Percentiles rank a stretch among this genome's conserved stretches.
phyloP scores from a whole-genome alignment of 1,140 invertebrate genomes.

The Cheumatopsyche charites region DNA sequence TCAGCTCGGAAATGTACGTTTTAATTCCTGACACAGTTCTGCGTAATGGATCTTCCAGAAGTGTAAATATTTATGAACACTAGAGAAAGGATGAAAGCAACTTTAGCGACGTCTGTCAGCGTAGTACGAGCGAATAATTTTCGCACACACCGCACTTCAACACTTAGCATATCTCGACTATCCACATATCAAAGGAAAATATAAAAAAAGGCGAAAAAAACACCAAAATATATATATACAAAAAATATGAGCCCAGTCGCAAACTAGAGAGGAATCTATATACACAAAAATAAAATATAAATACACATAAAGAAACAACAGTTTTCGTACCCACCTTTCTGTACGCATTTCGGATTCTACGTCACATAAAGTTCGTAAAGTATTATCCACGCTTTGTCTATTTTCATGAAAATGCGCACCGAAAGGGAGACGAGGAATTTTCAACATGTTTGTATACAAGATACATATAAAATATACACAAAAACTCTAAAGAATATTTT shows the following conservation, averaged over 20 bases:
- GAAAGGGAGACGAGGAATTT: conserved; percentile 22
- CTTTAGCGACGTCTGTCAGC: too few species aligned
- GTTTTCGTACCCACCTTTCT: conserved; percentile 3
- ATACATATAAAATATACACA: background rate
- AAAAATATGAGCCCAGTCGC: background rate
- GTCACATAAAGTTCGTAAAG: conserved; percentile 38
- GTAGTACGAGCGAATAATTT: too few species aligned
- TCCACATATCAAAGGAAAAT: conserved; percentile 17
- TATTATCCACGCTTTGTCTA: conserved; percentile 40
- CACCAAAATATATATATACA: background rate
- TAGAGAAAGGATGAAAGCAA: too few species aligned
- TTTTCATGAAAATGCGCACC: conserved; percentile 30
- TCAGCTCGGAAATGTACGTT: too few species aligned
- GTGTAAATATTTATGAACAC: too few species aligned
- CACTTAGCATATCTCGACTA: conserved; percentile 33
- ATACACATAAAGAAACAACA: conserved; percentile 6
- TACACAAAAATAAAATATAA: background rate
- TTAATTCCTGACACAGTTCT: too few species aligned
- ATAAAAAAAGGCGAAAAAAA: conserved; percentile 24
- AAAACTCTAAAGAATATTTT: too few species aligned
- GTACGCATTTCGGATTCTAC: conserved; percentile 32
- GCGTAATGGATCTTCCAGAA: too few species aligned
- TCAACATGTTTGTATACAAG: conserved; percentile 24
- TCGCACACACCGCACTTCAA: background rate
- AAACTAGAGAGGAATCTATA: background rate